These are phyloP conservation scores for Andinoacara biseriatus DNA, from an alignment of 2,113 vertebrate species.

Conservation along the genomic window DNA sequence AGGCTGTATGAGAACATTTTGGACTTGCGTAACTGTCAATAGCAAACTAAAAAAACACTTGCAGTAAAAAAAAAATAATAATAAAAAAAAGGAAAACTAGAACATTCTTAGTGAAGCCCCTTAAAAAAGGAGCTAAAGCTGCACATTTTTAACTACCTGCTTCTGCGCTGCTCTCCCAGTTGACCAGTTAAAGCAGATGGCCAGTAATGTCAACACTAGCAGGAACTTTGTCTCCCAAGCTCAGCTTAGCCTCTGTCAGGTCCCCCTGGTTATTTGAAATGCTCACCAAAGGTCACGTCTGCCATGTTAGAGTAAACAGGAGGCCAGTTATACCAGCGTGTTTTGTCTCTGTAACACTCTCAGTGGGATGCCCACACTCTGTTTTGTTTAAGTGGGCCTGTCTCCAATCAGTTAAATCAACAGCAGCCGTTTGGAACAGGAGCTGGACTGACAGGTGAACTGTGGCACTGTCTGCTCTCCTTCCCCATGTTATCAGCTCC, in stretches of 20 bases:
- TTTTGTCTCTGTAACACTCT: constrained; percentile 69
- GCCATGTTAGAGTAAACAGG: constrained; percentile 72
- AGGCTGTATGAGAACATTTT: neutral
- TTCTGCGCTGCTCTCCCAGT: constrained; percentile 41
- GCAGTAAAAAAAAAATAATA: neutral
- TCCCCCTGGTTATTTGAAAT: constrained; percentile 71
- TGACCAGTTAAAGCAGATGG: constrained; percentile 73
- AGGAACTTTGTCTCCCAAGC: constrained; percentile 66
- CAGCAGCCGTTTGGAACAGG: constrained; percentile 62
- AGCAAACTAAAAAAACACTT: neutral
- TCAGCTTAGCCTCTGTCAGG: constrained; percentile 54
- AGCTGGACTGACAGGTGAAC: constrained; percentile 72
- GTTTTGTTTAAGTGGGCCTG: constrained; percentile 74
- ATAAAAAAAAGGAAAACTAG: neutral
- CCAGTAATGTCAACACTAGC: constrained; percentile 68
- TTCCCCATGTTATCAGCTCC: constrained; percentile 59
- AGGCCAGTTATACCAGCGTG: constrained; percentile 54
- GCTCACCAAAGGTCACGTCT: constrained; percentile 74
- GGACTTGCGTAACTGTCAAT: neutral
- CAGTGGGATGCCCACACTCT: constrained; percentile 48
- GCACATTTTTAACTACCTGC: constrained; percentile 47
- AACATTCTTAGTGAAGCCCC: neutral
- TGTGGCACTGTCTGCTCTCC: constrained; percentile 50
- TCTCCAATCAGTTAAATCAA: constrained; percentile 76
- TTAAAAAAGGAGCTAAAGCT: constrained; percentile 2